Base-by-base conservation (phyloP, 1,140 invertebrate species). In the Idris sp. region DNA sequence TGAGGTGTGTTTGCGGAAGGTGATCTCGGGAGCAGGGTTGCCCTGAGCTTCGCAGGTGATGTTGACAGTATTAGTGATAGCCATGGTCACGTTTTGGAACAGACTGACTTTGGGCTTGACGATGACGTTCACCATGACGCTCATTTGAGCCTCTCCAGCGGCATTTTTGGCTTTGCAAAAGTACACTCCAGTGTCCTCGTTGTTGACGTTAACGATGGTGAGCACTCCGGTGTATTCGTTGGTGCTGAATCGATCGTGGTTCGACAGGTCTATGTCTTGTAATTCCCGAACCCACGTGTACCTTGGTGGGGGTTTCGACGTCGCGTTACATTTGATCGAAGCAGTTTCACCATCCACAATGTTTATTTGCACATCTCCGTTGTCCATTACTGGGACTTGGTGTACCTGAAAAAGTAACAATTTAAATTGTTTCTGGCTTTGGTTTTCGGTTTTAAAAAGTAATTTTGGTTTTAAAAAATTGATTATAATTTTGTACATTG, bases 81-180 rank as follows among this genome's bases (percentile, higher is more conserved):
- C 88, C 0, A 91, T 89, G 0, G 93, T 94, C 0, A 91, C 88
- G 81, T 97, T 96, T 13, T 90, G 83, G 43, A 95, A 89, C 78
- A 95, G 91, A 77, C 91, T 92, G 75, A 97, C 92, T 79, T 92
- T 91, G 0, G 95, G 95, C 77, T 93, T 94, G 0, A 94, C 91
- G 19, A 95, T 85, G 0, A 94, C 93, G 78, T 90, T 88, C 0
- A 92, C 88, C 49, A 86, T 82, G 1, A 96, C 89, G 67, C 89
- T 89, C 35, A 92, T 90, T 19, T 87, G 89, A 2, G 88, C 89
- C 15, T 88, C 86, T 0, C 95, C 96, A 6, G 95, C 96, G 9
- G 89, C 88, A 81, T 97, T 98, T 33, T 89, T 90, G 0, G 96
- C 96, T 16, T 90, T 90, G 81, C 97, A 98, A 33, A 91, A 92